Base-by-base conservation (phyloP, 53 echinoderm and acorn worm genomes). In the Glandiceps talaboti region DNA sequence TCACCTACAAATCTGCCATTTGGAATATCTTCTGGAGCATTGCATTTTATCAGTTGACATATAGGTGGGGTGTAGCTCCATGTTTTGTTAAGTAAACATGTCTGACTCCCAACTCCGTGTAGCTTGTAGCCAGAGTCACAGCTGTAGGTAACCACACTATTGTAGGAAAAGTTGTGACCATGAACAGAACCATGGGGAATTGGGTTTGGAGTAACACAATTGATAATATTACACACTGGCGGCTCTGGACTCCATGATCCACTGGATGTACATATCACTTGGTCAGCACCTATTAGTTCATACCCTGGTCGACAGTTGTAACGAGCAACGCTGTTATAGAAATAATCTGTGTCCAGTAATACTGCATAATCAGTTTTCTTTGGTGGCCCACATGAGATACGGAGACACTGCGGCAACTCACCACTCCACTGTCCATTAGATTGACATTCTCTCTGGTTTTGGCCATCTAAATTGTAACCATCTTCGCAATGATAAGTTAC, bases 31-130 rank as follows among this genome's bases (percentile, higher is more conserved):
- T 45, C 74, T 25, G 89, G 97, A 73, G 77, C 28, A 6, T 82
- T 82, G 81, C 97, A 96, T 74, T 85, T 33, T 26, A 96, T 77
- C 26, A 81, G 87, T 1, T 74, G 73, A 80, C 97, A 96, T 0
- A 25, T 28, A 0, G 97, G 89, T 0, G 31, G 26, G 27, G 77
- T 33, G 0, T 86, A 83, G 30, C 83, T 82, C 89, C 89, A 89
- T 27, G 76, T 29, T 14, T 75, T 79, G 28, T 85, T 79, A 0
- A 28, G 29, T 14, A 82, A 33, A 75, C 89, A 89, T 25, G 79
- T 85, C 32, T 85, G 76, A 1, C 74, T 79, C 1, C 28, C 33
- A 1, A 30, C 74, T 0, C 86, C 84, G 26, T 32, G 76, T 28
- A 86, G 30, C 32, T 79, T 76, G 81, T 88, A 88, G 14, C 91